Base-by-base conservation (phyloP, 1,140 invertebrate species). In the Mylabris phalerata region DNA sequence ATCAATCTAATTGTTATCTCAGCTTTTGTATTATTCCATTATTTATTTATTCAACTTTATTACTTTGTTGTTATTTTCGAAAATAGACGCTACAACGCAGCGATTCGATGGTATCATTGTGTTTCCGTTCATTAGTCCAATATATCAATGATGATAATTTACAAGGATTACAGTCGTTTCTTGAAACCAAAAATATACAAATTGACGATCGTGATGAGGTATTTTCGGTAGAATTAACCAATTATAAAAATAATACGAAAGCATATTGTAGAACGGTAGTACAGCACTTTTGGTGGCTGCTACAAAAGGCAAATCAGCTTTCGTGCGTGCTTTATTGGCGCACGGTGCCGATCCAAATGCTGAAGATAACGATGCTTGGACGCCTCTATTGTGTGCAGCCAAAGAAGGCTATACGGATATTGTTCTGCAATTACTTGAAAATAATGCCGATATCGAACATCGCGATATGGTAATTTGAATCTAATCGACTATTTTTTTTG, bases 311-410 rank as follows among this genome's bases (percentile, higher is more conserved):
- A 86, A 91, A 57, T 73, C 85, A 19, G 82, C 84, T 24, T 90
- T 95, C 76, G 90, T 93, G 32, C 80, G 86, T 32, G 84, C 92
- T 71, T 80, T 97, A 25, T 77, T 97, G 49, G 84, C 86, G 46
- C 85, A 92, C 69, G 89, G 90, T 40, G 91, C 93, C 6, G 93
- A 97, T 74, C 84, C 92, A 9, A 90, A 93, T 73, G 86, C 86
- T n/a, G 88, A 92, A 67, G 94, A 97, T 75, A 82, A 83, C 80
- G 95, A 98, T 73, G 90, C 91, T 63, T 98, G 95, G 95, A 92
- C 89, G 27, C 83, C 94, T 3, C 74, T 98, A 41, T 77, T 95
- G 44, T 92, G 90, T 75, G 93, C 95, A 9, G 83, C 94, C 0
- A 94, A 94, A 67, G 89, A 92, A 70, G 95, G 95, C 0, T 84